A percentile compares a stretch with the other conserved stretches of the same genome.
These are phyloP conservation scores for Sebastes minor DNA, from an alignment of 2,797 vertebrate genomes.

Conservation along the genomic window DNA sequence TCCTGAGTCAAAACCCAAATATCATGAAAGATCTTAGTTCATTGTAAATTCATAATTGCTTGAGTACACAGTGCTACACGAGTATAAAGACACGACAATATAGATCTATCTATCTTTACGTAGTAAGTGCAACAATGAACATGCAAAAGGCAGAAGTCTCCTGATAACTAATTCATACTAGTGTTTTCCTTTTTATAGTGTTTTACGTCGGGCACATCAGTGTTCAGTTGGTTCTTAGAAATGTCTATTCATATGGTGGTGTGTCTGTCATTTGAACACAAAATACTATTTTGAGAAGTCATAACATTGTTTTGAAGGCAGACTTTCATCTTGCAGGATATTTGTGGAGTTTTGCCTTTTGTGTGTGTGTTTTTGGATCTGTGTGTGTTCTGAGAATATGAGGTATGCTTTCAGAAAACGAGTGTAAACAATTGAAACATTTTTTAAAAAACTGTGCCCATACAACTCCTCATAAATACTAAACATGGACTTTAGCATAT, in stretches of 20 bases:
- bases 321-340: background rate
- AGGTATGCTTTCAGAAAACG: too few relatives aligned
- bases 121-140: too few relatives aligned
- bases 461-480: constrained; percentile 12
- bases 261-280: background rate
- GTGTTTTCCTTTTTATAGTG: too few relatives aligned
- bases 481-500: background rate
- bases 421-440: too few relatives aligned
- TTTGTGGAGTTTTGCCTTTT: background rate
- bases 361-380: too few relatives aligned
- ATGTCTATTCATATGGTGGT: background rate
- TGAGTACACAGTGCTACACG: too few relatives aligned
- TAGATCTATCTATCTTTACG: too few relatives aligned
- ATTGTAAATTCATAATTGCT: fast-evolving
- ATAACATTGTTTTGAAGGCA: background rate
- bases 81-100: too few relatives aligned
- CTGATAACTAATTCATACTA: too few relatives aligned
- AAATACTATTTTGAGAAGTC: background rate
- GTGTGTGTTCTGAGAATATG: too few relatives aligned
- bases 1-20: fast-evolving
- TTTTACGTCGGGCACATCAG: background rate
- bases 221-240: background rate
- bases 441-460: background rate
- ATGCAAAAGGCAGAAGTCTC: too few relatives aligned
- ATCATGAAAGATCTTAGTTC: too few relatives aligned